Conservation (phyloP, 2,113 vertebrate genomes). For the Atherinomorus stipes region DNA sequence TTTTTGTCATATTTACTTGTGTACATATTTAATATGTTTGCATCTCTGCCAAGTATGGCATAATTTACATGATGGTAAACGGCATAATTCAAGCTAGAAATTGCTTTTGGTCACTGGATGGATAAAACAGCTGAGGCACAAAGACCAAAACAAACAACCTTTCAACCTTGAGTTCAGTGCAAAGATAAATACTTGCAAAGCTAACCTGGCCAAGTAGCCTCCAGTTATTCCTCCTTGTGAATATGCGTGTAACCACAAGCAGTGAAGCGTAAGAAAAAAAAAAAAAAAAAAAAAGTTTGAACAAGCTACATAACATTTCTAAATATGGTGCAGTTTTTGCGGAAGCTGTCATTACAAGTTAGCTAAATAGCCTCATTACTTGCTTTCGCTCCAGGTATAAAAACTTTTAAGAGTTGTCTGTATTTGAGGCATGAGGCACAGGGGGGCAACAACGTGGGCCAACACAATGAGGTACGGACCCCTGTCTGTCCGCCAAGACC, state of each 20-base stretch:
- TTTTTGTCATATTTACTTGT: background rate
- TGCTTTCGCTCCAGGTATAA: background rate
- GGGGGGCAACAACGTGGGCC: conserved; percentile 39
- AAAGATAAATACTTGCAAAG: background rate
- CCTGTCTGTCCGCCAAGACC: conserved; percentile 59
- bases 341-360: conserved; percentile 58
- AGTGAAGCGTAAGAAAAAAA: too few relatives aligned
- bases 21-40: background rate
- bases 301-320: conserved; percentile 15
- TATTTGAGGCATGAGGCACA: background rate
- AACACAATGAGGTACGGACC: conserved; percentile 37
- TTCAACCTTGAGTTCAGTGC: background rate
- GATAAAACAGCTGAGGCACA: background rate
- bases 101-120: background rate
- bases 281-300: background rate
- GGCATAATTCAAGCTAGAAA: background rate
- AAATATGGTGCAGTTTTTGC: conserved; percentile 45
- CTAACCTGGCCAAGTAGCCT: background rate
- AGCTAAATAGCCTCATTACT: conserved; percentile 23
- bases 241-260: background rate
- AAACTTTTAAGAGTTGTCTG: background rate
- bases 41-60: background rate
- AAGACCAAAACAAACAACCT: conserved; percentile 9
- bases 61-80: too few relatives aligned
- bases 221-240: background rate